phyloP scores from a whole-genome alignment of 1,140 invertebrate species.

The Magallana angulata region DNA sequence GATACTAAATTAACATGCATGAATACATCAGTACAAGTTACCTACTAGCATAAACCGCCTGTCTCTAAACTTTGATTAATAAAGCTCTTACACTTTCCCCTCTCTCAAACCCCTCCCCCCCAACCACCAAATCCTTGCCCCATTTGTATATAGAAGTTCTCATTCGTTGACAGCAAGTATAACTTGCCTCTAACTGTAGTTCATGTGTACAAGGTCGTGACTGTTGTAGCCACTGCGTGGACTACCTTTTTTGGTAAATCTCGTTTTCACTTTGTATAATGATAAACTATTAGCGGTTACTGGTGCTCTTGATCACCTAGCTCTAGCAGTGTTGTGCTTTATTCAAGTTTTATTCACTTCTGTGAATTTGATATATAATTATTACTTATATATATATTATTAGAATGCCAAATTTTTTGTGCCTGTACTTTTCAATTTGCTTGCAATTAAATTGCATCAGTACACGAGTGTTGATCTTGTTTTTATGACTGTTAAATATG shows the following conservation, averaged over 20 bases:
- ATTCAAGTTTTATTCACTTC: neutral
- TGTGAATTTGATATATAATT: neutral
- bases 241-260: neutral
- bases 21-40: too few species aligned
- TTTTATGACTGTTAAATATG: too few species aligned
- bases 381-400: too few species aligned
- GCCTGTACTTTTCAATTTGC: conserved; percentile 28
- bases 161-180: neutral
- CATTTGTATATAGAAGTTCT: neutral
- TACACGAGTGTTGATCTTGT: neutral
- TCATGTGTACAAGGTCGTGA: neutral
- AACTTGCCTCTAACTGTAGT: neutral
- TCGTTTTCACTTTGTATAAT: neutral
- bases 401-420: conserved; percentile 16
- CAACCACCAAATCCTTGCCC: too few species aligned
- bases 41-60: too few species aligned
- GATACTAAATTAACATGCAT: too few species aligned
- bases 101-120: too few species aligned
- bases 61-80: too few species aligned
- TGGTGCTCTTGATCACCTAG: conserved; percentile 1
- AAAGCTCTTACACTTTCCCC: too few species aligned
- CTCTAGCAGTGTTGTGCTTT: conserved; percentile 5
- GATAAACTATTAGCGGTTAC: neutral
- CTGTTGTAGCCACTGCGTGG: neutral
- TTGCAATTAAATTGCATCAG: conserved; percentile 35